Evolutionary conservation across 2,113 vertebrate genomes (phyloP).

Genomic region (Etheostoma spectabile): DNA sequence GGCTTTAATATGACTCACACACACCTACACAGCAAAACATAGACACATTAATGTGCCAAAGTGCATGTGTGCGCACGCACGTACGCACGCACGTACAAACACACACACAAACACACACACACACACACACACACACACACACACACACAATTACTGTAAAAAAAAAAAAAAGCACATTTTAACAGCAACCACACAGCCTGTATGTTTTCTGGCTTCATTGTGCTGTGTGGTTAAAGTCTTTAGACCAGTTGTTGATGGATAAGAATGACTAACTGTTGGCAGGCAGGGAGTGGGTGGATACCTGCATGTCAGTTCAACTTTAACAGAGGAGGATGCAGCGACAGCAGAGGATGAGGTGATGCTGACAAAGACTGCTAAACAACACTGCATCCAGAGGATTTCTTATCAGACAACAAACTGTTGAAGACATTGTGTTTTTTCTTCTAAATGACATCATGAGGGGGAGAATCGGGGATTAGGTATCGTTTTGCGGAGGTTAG

Average conservation of each 20-base stretch:
- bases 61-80: too few relatives aligned
- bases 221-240: neutral
- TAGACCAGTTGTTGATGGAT: neutral
- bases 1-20: slow-evolving; percentile 25
- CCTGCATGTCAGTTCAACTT: neutral
- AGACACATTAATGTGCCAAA: neutral
- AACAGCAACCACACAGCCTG: neutral
- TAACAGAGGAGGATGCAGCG: slow-evolving; percentile 11
- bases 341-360: neutral
- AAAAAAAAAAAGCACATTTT: neutral
- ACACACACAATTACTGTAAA: neutral
- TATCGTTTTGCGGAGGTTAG: too few relatives aligned
- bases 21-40: slow-evolving; percentile 11
- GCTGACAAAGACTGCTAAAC: neutral
- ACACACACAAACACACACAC: slow-evolving; percentile 2
- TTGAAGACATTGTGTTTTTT: neutral
- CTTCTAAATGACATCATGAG: neutral
- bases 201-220: neutral
- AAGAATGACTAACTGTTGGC: slow-evolving; percentile 19
- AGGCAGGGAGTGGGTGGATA: slow-evolving; percentile 1
- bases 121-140: neutral
- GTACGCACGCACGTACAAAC: slow-evolving; percentile 8
- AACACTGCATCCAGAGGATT: too few relatives aligned
- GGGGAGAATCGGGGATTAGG: neutral
- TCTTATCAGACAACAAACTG: too few relatives aligned